Percentiles rank a stretch among this genome's conserved stretches.
Evolutionary conservation across 1,140 invertebrate genomes (phyloP).

Genomic region (Triops longicaudatus): DNA sequence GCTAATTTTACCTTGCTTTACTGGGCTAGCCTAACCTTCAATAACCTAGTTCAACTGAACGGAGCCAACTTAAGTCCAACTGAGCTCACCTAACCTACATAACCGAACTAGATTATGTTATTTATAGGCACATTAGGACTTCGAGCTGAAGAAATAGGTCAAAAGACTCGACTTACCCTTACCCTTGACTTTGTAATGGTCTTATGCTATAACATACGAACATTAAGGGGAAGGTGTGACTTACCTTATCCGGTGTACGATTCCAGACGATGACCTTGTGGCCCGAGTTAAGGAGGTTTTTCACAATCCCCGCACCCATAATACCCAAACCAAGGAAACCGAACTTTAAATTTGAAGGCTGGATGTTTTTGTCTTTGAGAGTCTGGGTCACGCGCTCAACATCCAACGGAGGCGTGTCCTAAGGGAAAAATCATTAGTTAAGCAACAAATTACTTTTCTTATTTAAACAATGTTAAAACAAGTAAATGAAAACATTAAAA

Average conservation of each 20-base stretch:
- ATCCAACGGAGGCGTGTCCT: conserved; percentile 47
- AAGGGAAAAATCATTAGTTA: neutral
- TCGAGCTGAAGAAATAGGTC: too few species aligned
- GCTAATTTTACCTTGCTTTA: too few species aligned
- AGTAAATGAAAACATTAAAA: neutral
- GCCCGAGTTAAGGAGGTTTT: conserved; percentile 86
- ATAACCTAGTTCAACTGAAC: too few species aligned
- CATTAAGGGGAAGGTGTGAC: conserved; percentile 36
- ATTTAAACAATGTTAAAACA: neutral
- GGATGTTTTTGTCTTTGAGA: conserved; percentile 75
- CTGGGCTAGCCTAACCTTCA: too few species aligned
- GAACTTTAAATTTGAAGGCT: conserved; percentile 75
- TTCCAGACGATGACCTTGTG: conserved; percentile 93
- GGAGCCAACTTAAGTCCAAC: too few species aligned
- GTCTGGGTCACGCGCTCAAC: conserved; percentile 67
- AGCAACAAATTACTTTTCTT: neutral
- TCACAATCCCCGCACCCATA: conserved; percentile 93
- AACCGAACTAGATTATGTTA: too few species aligned
- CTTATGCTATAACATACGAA: too few species aligned
- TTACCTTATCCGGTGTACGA: conserved; percentile 81
- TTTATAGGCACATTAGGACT: too few species aligned
- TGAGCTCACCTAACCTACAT: too few species aligned
- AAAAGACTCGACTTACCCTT: too few species aligned
- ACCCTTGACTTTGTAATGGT: too few species aligned
- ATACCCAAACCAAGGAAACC: conserved; percentile 92